A percentile compares a stretch with the other conserved stretches of the same genome.
These are phyloP conservation scores for Squalus acanthias DNA, from an alignment of 2,797 vertebrate species.

Conservation along the genomic window DNA sequence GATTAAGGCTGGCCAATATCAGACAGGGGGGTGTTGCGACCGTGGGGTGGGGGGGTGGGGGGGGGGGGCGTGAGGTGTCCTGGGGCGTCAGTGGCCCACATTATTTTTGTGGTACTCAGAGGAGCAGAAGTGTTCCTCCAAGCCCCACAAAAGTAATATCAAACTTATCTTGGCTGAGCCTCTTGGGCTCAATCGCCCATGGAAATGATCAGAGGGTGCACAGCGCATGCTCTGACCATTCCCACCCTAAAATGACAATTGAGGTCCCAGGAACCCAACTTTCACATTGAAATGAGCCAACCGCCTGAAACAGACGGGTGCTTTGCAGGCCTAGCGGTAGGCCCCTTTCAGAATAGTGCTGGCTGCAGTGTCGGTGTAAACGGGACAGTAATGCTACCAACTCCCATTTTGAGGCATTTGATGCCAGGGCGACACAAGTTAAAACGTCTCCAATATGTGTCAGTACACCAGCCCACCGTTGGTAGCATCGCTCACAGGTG, in stretches of 20 bases:
- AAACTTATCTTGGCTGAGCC: neutral
- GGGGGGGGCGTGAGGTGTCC: too few species aligned
- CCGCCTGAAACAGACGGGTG: neutral
- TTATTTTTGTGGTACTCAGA: neutral
- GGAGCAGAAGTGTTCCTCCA: neutral
- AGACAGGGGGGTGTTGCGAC: neutral
- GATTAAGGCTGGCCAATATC: neutral
- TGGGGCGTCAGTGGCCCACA: neutral
- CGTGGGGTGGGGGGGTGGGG: neutral
- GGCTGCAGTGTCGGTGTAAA: neutral
- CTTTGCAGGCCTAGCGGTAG: neutral
- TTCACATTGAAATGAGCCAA: neutral
- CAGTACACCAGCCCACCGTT: neutral
- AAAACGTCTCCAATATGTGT: neutral
- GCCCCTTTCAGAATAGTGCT: neutral
- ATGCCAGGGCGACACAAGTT: neutral
- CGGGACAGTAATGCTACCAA: neutral
- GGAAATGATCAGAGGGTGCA: neutral
- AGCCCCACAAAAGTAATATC: neutral
- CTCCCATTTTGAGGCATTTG: neutral
- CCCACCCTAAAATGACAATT: neutral
- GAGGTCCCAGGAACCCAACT: neutral
- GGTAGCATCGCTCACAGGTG: neutral
- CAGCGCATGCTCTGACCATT: neutral
- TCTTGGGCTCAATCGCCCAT: neutral